Percentiles rank a stretch among this genome's conserved stretches.
phyloP scores from a whole-genome alignment of 2,797 vertebrate genomes.

The Chrysocyon brachyurus region DNA sequence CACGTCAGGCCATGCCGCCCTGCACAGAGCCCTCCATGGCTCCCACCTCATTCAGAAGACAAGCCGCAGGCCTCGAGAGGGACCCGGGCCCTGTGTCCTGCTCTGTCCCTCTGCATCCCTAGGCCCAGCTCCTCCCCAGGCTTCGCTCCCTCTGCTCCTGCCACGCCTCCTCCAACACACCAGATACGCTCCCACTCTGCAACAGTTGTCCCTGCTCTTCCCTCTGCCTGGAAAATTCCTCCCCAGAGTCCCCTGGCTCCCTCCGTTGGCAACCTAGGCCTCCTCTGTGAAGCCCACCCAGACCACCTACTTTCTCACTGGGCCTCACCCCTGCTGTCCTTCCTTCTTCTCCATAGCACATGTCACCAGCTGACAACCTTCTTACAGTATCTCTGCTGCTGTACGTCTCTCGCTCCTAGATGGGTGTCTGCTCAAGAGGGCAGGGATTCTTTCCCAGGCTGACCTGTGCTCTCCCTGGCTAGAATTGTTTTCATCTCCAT shows the following conservation, averaged over 20 bases:
- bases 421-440: background rate
- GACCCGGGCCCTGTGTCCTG: accelerated
- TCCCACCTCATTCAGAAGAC: background rate
- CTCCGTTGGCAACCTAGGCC: background rate
- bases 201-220: background rate
- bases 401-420: background rate
- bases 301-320: background rate
- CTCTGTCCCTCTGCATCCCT: too few species aligned
- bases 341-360: background rate
- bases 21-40: background rate
- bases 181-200: accelerated
- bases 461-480: background rate
- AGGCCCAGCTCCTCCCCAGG: background rate
- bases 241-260: background rate
- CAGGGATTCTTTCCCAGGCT: background rate
- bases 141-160: background rate
- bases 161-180: accelerated
- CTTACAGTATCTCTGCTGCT: too few species aligned
- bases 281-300: background rate
- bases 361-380: background rate
- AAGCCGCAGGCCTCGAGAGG: background rate
- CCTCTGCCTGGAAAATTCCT: background rate
- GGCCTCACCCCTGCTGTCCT: background rate
- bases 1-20: background rate
- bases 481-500: background rate